Evolutionary conservation across 2,113 vertebrate species (phyloP), one percentile per base, ranked within the genome.

Genomic region (Amphilophus citrinellus): DNA sequence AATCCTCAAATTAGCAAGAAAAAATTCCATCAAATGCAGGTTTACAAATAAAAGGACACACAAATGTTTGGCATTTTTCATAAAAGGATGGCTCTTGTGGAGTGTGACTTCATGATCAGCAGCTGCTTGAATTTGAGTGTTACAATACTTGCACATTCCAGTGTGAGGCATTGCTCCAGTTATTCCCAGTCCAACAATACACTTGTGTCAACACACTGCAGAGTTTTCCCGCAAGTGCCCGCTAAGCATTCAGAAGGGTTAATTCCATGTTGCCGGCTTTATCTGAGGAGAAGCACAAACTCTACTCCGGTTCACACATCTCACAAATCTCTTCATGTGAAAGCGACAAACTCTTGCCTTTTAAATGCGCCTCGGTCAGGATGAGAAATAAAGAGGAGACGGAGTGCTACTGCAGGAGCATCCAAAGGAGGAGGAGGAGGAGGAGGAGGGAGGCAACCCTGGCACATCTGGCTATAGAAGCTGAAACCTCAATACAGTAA

Each of bases 281-380:
- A 83, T 76, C 77, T 30, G 24, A 6, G 6, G 37, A 56, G 35
- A 37, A 83, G 83, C 76, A 82, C 56, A 75, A 63, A 65, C 79
- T 85, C 20, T 20, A 76, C 32, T 78, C 68, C 30, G 61, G 56
- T 87, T 84, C 37, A 85, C 42, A 66, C 30, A 61, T 90, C 83
- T 58, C 56, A 88, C 32, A 27, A 27, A 87, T 90, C 24, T 88
- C 88, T 92, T 88, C 87, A 90, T 91, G 65, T 90, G 75, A 89
- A 87, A 87, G 61, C 37, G 61, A 63, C 89, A 88, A 82, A 73
- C 47, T 80, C 20, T 84, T 84, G 77, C 88, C 82, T 81, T 89
- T 89, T 94, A 94, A 95, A 91, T 94, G 92, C 94, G 94, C 89
- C 89, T 88, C 3, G 50, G 88, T 93, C 82, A 82, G 73, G 63